These are phyloP conservation scores for Acestrorhynchus altus DNA, from an alignment of 2,797 vertebrate species.

Conservation along the genomic window DNA sequence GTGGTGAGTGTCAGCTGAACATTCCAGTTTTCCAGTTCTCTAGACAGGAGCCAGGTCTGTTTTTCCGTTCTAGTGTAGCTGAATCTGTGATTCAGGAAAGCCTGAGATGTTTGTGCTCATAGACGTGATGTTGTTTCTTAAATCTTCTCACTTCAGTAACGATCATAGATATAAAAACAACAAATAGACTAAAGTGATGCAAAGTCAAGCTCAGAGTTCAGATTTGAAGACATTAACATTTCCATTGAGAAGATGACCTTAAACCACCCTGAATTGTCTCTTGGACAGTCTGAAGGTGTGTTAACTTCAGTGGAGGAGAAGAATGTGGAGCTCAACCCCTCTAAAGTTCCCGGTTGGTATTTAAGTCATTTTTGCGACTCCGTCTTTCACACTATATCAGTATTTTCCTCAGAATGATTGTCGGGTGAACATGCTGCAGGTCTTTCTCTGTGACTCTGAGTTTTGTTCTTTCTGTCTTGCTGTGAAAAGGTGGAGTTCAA, in stretches of 20 bases:
- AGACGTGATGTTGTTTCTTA: too few relatives aligned
- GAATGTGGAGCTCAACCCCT: slow-evolving; percentile 41
- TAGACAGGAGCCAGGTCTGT: too few relatives aligned
- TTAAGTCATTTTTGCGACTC: neutral
- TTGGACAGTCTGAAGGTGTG: slow-evolving; percentile 52
- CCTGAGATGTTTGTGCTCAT: neutral
- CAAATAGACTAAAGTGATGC: neutral
- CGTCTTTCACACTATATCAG: neutral
- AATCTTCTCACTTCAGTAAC: too few relatives aligned
- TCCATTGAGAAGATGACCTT: neutral
- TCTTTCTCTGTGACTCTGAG: neutral
- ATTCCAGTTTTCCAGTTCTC: too few relatives aligned
- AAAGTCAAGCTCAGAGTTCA: neutral
- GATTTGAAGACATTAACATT: neutral
- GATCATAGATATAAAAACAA: too few relatives aligned
- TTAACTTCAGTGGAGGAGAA: slow-evolving; percentile 39
- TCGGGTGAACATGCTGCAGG: too few relatives aligned
- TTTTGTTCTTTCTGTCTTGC: neutral
- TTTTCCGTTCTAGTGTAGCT: neutral
- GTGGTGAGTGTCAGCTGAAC: slow-evolving; percentile 73
- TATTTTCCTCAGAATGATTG: neutral
- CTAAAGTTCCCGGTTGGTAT: slow-evolving; percentile 23
- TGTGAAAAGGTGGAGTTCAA: slow-evolving; percentile 77
- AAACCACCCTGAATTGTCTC: neutral
- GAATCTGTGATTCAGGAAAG: neutral